Evolutionary conservation across 2,888 invertebrate species (phyloP).

Genomic region (Tetragonula carbonaria): DNA sequence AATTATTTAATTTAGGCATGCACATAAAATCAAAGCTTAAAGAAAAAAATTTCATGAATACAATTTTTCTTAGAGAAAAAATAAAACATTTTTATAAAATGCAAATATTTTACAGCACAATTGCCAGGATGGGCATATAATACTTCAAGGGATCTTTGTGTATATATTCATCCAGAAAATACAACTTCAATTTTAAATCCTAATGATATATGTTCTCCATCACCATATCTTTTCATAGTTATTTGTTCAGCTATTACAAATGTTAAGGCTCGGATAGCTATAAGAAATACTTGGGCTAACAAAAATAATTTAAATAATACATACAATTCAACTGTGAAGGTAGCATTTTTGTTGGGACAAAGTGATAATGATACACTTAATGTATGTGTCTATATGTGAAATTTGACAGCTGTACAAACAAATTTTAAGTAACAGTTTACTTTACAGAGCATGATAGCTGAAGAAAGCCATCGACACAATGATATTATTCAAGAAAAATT

Average conservation of each 20-base stretch:
- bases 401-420: background rate
- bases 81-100: constrained; percentile 3
- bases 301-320: constrained; percentile 83
- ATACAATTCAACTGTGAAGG: constrained; percentile 82
- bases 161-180: constrained; percentile 90
- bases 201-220: constrained; percentile 85
- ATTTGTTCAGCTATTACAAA: constrained; percentile 91
- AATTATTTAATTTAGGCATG: constrained; percentile 34
- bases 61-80: background rate
- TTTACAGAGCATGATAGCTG: constrained; percentile 86
- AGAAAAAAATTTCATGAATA: constrained; percentile 12
- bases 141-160: constrained; percentile 89
- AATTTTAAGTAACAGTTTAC: background rate
- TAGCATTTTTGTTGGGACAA: constrained; percentile 87
- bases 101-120: constrained; percentile 76
- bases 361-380: constrained; percentile 86
- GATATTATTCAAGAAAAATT: constrained; percentile 94
- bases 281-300: constrained; percentile 90
- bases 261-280: constrained; percentile 88
- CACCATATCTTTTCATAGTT: constrained; percentile 88
- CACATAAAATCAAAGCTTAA: constrained; percentile 9
- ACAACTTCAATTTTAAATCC: constrained; percentile 89
- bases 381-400: constrained; percentile 74
- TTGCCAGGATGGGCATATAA: constrained; percentile 90
- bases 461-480: constrained; percentile 88